Evolutionary conservation across 2,888 invertebrate genomes (phyloP), one percentile per base, ranked within the genome.

Genomic region (Tipula unca): DNA sequence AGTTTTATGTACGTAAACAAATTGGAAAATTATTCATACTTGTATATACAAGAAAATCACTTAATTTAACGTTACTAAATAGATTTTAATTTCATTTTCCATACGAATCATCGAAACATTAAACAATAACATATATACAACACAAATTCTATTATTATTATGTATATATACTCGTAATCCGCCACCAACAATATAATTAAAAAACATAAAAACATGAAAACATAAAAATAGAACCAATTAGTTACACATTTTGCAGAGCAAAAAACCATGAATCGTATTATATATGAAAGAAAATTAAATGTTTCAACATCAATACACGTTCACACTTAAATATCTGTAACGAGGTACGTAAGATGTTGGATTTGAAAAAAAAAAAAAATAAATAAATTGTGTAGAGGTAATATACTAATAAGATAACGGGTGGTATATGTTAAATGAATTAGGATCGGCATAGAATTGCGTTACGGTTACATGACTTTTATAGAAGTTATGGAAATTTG

Each of bases 141-240:
- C 25, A 20, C 25, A 25, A 17, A 48, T n/a, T 48, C 48, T 48
- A 48, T 48, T 69, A 25, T 13, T 48, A 20, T 48, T 48, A 25
- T 69, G 69, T 25, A 69, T 69, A n/a, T n/a, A n/a, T n/a, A n/a
- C n/a, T n/a, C n/a, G n/a, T n/a, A 69, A 69, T 69, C 25, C 25
- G 69, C 69, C 69, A 69, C 69, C 69, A 69, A 69, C 69, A 69
- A 69, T 69, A 69, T 69, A 69, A 69, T 69, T 69, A 69, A 69
- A 69, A 69, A 69, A 69, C 69, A 69, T 69, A 69, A 69, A 25
- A 69, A 69, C 69, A 69, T 69, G 69, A 69, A 69, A 69, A 69
- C 69, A 69, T 69, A 69, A 69, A 69, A 69, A 69, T 69, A 69
- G 69, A 25, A 69, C 69, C 69, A 69, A 69, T 69, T 69, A 69